A percentile compares a stretch with the other conserved stretches of the same genome.
Evolutionary conservation across 2,113 vertebrate species (phyloP).

Genomic region (Anguilla rostrata): DNA sequence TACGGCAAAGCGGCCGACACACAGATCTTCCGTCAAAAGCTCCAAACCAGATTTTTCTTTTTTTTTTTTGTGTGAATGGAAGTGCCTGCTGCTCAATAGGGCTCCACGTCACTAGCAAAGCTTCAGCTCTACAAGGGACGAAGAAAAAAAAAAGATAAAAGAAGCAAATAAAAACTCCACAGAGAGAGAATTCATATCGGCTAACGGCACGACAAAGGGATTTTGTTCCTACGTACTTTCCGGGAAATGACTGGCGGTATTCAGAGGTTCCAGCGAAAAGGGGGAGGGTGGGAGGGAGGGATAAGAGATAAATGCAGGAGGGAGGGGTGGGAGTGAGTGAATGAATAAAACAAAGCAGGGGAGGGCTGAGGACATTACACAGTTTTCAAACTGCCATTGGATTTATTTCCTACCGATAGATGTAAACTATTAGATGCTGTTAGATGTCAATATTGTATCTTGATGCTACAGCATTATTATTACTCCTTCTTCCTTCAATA

Average conservation of each 20-base stretch:
- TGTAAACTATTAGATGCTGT: too few species aligned
- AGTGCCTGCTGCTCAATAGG: conserved; percentile 44
- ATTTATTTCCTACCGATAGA: not conserved
- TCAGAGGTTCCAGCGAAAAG: conserved; percentile 44
- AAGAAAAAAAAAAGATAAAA: conserved; percentile 37
- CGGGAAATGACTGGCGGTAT: conserved; percentile 52
- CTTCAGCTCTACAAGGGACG: conserved; percentile 51
- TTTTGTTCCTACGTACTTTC: conserved; percentile 57
- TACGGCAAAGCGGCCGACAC: not conserved
- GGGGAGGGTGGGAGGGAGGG: conserved; percentile 12
- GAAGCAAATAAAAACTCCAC: conserved; percentile 47
- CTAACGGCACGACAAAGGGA: conserved; percentile 51
- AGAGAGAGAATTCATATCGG: conserved; percentile 38
- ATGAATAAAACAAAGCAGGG: conserved; percentile 19
- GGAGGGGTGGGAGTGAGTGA: not conserved
- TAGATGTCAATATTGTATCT: not conserved
- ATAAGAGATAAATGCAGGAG: conserved; percentile 11
- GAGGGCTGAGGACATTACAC: not conserved
- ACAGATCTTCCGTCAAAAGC: not conserved
- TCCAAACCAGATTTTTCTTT: conserved; percentile 42
- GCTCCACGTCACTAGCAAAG: conserved; percentile 41
- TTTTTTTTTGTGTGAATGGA: conserved; percentile 36
- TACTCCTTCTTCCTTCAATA: not conserved
- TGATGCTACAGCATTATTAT: not conserved
- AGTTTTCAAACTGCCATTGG: not conserved